A percentile compares a stretch with the other conserved stretches of the same genome.
Evolutionary conservation across 2,113 vertebrate genomes (phyloP).

Genomic region (Nothobranchius kuhntae): DNA sequence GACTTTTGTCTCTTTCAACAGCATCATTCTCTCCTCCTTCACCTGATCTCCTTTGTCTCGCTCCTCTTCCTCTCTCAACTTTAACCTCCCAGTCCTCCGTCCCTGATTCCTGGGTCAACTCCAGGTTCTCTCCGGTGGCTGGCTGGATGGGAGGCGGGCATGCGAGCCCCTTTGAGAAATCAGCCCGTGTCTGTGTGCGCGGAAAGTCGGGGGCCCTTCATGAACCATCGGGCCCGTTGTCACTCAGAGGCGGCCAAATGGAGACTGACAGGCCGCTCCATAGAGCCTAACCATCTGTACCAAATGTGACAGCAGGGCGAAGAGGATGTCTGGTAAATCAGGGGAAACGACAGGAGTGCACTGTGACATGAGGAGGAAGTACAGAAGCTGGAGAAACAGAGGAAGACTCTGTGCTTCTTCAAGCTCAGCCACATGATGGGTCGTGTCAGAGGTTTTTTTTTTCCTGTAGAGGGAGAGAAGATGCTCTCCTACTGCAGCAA

Average conservation of each 20-base stretch:
- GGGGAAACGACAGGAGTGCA: conserved; percentile 60
- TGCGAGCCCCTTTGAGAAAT: conserved; percentile 76
- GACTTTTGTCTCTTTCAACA: too few species aligned
- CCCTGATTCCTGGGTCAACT: conserved; percentile 55
- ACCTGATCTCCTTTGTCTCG: neutral
- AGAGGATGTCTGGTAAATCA: conserved; percentile 76
- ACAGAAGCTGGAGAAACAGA: conserved; percentile 31
- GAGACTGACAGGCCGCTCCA: conserved; percentile 86
- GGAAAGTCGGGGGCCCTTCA: conserved; percentile 82
- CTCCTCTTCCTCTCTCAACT: neutral
- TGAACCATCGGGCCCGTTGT: conserved; percentile 85
- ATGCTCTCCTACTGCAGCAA: conserved; percentile 15
- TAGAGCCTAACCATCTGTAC: conserved; percentile 89
- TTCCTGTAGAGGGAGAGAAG: conserved; percentile 10
- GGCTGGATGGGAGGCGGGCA: conserved; percentile 77
- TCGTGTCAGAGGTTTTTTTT: conserved; percentile 39
- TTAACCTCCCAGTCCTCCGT: conserved; percentile 8
- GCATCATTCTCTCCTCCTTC: neutral
- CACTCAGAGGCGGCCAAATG: conserved; percentile 79
- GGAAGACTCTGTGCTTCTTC: conserved; percentile 39
- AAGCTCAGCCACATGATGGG: conserved; percentile 45
- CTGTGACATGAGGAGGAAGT: conserved; percentile 60
- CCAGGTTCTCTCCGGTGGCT: conserved; percentile 77
- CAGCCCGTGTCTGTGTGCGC: conserved; percentile 84
- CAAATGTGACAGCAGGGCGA: conserved; percentile 88